These are phyloP conservation scores for Charadrius vociferus DNA, from an alignment of 2,113 vertebrate genomes.

Conservation along the genomic window DNA sequence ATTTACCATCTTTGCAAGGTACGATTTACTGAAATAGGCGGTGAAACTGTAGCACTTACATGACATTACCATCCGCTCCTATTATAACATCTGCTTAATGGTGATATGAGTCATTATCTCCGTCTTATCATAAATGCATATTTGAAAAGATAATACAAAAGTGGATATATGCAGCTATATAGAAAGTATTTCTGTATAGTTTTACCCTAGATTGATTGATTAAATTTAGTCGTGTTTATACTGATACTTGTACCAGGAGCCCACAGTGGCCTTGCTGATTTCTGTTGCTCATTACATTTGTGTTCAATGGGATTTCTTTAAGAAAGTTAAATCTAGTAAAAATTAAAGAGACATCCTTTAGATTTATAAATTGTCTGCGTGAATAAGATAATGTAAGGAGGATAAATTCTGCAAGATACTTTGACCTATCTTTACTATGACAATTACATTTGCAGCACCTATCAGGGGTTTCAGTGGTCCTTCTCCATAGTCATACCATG, in stretches of 20 bases:
- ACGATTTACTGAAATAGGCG: not conserved
- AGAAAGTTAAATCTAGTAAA: not conserved
- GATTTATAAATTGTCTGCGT: not conserved
- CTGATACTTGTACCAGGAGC: not conserved
- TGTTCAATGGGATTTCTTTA: not conserved
- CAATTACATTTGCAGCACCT: not conserved
- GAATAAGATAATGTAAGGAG: not conserved
- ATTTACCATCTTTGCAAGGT: slow-evolving; percentile 53
- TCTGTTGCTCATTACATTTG: not conserved
- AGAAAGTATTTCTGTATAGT: not conserved
- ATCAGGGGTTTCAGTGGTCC: not conserved
- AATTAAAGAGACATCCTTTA: not conserved
- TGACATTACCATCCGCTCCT: not conserved
- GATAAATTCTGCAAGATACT: not conserved
- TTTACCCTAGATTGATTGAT: not conserved
- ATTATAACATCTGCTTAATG: not conserved
- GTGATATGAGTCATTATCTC: not conserved
- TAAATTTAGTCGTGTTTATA: not conserved
- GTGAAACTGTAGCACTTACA: not conserved
- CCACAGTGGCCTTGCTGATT: not conserved
- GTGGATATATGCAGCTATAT: not conserved
- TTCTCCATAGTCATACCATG: not conserved
- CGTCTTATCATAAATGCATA: not conserved
- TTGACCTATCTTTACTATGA: not conserved
- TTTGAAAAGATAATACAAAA: not conserved